Evolutionary conservation across 2,888 invertebrate genomes (phyloP).

Genomic region (Hipparchia sbordonii): DNA sequence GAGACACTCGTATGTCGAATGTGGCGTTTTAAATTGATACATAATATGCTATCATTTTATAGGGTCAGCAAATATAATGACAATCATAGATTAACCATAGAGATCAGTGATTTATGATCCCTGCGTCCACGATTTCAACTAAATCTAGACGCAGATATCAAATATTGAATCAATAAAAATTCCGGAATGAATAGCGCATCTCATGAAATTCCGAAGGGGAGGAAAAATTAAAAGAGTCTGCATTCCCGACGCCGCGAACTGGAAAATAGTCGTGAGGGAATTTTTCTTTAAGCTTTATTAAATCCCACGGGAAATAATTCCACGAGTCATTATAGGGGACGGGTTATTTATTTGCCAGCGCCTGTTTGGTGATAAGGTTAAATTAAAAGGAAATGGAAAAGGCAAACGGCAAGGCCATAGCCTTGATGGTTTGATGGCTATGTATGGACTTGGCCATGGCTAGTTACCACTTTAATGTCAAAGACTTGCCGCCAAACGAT

Average conservation of each 20-base stretch:
- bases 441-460: too few species aligned
- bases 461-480: too few species aligned
- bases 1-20: too few species aligned
- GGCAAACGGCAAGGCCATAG: not conserved
- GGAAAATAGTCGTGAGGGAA: slow-evolving; percentile 39
- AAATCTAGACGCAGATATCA: not conserved
- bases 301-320: slow-evolving; percentile 39
- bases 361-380: slow-evolving; percentile 13
- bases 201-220: slow-evolving; percentile 38
- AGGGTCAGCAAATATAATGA: too few species aligned
- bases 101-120: too few species aligned
- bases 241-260: slow-evolving; percentile 34
- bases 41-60: too few species aligned
- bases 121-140: not conserved
- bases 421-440: not conserved
- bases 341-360: slow-evolving; percentile 22
- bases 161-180: slow-evolving; percentile 34
- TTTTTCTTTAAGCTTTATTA: slow-evolving; percentile 38
- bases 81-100: too few species aligned
- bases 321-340: slow-evolving; percentile 30
- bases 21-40: too few species aligned
- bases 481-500: too few species aligned
- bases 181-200: slow-evolving; percentile 33
- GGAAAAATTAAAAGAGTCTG: slow-evolving; percentile 39
- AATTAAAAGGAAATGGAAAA: slow-evolving; percentile 9